Evolutionary conservation across 2,888 invertebrate species (phyloP).

Genomic region (Zonitis immaculata): DNA sequence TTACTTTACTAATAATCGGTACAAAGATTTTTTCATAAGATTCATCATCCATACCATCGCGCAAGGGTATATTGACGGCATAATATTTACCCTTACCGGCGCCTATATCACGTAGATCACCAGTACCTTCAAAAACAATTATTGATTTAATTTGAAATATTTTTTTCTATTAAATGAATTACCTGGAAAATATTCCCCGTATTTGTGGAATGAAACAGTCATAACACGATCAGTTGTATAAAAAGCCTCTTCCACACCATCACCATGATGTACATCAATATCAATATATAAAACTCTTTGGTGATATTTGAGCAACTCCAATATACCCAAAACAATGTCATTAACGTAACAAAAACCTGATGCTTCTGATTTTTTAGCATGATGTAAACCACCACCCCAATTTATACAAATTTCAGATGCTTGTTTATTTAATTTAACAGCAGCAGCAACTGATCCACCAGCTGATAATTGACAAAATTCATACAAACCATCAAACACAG

Average conservation of each 20-base stretch:
- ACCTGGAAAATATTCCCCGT: constrained; percentile 96
- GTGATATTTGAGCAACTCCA: constrained; percentile 91
- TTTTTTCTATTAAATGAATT: too few species aligned
- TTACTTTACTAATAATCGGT: constrained; percentile 87
- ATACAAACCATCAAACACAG: constrained; percentile 92
- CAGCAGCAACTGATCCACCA: constrained; percentile 95
- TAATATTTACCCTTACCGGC: constrained; percentile 94
- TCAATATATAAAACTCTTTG: constrained; percentile 95
- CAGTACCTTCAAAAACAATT: constrained; percentile 60
- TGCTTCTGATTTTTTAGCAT: constrained; percentile 98
- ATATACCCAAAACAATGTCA: constrained; percentile 95
- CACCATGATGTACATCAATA: constrained; percentile 97
- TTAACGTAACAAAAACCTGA: constrained; percentile 99
- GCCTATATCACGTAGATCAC: constrained; percentile 98
- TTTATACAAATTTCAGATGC: constrained; percentile 95
- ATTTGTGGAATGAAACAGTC: constrained; percentile 99
- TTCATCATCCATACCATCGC: constrained; percentile 95
- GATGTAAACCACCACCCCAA: constrained; percentile 99
- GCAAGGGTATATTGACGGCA: constrained; percentile 96
- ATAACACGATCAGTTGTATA: constrained; percentile 96
- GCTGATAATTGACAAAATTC: constrained; percentile 99
- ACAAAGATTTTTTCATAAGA: constrained; percentile 90
- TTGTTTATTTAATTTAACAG: constrained; percentile 92
- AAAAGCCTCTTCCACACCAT: constrained; percentile 97
- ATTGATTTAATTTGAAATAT: too few species aligned